Evolutionary conservation across 1,140 invertebrate species (phyloP).

Genomic region (Dreissena polymorpha): DNA sequence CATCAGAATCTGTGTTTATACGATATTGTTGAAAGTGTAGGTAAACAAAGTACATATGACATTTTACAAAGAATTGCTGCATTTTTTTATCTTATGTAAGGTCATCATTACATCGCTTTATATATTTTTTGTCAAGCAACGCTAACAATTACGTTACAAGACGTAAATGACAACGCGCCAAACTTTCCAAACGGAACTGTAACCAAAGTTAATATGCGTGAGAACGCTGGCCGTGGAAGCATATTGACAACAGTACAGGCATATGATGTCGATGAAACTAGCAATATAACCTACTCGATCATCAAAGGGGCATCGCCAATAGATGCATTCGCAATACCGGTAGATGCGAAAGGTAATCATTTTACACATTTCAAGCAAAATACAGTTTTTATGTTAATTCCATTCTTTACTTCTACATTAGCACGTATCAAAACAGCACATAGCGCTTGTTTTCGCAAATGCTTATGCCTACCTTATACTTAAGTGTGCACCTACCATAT

Average conservation of each 20-base stretch:
- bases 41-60: no score
- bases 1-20: no score
- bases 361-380: not conserved
- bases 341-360: not conserved
- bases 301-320: not conserved
- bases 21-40: no score
- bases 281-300: slow-evolving; percentile 15
- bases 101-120: not conserved
- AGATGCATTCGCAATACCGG: slow-evolving; percentile 14
- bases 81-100: not conserved
- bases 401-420: not conserved
- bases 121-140: not conserved
- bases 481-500: no score
- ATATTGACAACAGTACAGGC: slow-evolving; percentile 28
- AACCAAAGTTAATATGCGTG: slow-evolving; percentile 19
- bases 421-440: not conserved
- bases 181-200: not conserved
- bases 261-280: slow-evolving; percentile 13
- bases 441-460: no score
- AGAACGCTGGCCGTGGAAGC: slow-evolving; percentile 2
- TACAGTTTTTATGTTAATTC: not conserved
- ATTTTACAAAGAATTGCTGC: no score
- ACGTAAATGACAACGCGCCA: slow-evolving; percentile 38
- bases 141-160: slow-evolving; percentile 27
- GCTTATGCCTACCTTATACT: no score